Evolutionary conservation across 2,797 vertebrate genomes (phyloP), one percentile per base, ranked within the genome.

Genomic region (Crenuchus spilurus): DNA sequence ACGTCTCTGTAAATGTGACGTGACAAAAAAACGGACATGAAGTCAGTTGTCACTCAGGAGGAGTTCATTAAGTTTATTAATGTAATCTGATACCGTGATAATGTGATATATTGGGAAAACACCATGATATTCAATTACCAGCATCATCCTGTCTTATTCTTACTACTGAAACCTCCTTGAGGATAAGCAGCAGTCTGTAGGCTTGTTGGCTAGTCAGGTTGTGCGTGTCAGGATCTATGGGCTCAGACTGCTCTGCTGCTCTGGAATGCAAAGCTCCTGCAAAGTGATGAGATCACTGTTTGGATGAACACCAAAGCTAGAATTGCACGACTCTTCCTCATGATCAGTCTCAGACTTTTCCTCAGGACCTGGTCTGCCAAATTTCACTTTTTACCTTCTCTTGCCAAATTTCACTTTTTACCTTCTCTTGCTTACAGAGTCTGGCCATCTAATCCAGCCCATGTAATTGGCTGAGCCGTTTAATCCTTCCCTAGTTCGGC

Each of bases 261-360:
- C 18, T 66, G 39, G 61, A 74, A 73, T 46, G 37, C 5, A 44
- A 13, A 26, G 51, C 14, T 3, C 37, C 37, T 18, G 58, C 65
- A 30, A 49, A 44, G 65, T 33, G 31, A 78, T 69, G 69, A 81
- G 8, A 37, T 80, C 69, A 84, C 22, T 22, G 74, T 58, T 63
- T 80, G 39, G 28, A 57, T 24, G 39, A 42, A 58, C 35, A 49
- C 57, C 46, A 75, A 10, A 18, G 66, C 35, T 26, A 26, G 22
- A 11, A 7, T 3, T 24, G 13, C 8, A 22, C 10, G 54, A 70
- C 66, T 70, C 37, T 55, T 30, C 9, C 51, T 51, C 48, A 65
- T 41, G 42, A 48, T 48, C 9, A 22, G n/a, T 55, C 26, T 8
- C 22, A 39, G 16, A 13, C n/a, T 2, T 16, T 16, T 30, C 4